Evolutionary conservation across 2,797 vertebrate genomes (phyloP), one percentile per base, ranked within the genome.

Genomic region (Fratercula arctica): DNA sequence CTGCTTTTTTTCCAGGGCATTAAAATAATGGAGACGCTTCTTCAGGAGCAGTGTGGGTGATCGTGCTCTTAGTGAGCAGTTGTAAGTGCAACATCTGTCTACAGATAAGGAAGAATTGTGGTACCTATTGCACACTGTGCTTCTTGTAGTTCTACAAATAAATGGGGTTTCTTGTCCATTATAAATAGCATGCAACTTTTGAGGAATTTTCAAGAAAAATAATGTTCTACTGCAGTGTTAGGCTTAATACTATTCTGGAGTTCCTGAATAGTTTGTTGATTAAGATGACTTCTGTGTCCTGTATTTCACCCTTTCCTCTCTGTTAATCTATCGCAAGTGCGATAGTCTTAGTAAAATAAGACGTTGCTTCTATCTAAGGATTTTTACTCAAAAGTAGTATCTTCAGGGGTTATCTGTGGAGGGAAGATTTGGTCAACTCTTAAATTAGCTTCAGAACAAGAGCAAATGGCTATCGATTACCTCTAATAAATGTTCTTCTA

Each of bases 1-100:
- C 80, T 97, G 37, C 78, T 97, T 33, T 96, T 94, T 94, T 23
- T 2, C 79, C 87, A 98, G 98, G 98, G 98, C 81, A 97, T 98
- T 95, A 94, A 95, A 92, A 97, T 98, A 95, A 98, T 98, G 98
- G 98, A 98, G 90, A 96, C 69, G 9, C 97, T 98, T 96, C 96
- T 98, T 14, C 95, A 98, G 84, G 98, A 98, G 95, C 97, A 96
- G 93, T 97, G 94, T 95, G 98, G 97, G 57, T 91, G 95, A 61
- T 97, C 81, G 17, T 91, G 96, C 63, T 95, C 89, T 4, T 96
- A 95, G 66, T 74, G 74, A 89, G 66, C 68, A 87, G 53, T 57
- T 54, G 41, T 84, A 81, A 85, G 97, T 97, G 72, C 97, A 96
- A 90, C 39, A 21, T 51, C 23, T 9, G 24, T 39, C 56, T 63